phyloP scores from a whole-genome alignment of 2,797 vertebrate species.

The Sebastes nivosus region DNA sequence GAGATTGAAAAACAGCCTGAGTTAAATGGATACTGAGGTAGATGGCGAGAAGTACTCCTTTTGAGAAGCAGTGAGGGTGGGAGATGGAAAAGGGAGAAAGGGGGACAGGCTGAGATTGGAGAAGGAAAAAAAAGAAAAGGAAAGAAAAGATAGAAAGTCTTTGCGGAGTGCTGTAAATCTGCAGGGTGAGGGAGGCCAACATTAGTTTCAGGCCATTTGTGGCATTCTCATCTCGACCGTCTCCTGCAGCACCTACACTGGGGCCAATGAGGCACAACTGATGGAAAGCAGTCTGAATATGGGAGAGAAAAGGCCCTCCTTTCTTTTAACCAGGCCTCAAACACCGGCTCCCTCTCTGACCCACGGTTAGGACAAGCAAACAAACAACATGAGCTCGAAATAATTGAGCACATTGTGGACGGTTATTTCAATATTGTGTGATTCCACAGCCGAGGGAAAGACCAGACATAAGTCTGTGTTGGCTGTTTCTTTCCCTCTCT shows the following conservation, averaged over 20 bases:
- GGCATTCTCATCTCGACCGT: constrained; percentile 74
- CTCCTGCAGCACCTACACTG: constrained; percentile 69
- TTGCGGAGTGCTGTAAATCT: constrained; percentile 69
- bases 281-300: constrained; percentile 70
- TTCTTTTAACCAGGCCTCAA: constrained; percentile 57
- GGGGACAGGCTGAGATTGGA: constrained; percentile 18
- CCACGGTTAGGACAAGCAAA: constrained; percentile 33
- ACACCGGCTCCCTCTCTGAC: constrained; percentile 44
- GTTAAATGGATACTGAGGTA: constrained; percentile 47
- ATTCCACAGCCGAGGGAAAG: constrained; percentile 24
- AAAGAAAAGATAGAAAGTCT: constrained; percentile 47
- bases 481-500: constrained; percentile 7
- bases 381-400: constrained; percentile 44
- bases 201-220: constrained; percentile 81
- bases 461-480: constrained; percentile 6
- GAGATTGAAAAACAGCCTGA: constrained; percentile 49
- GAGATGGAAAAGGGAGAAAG: constrained; percentile 9
- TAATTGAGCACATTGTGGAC: constrained; percentile 41
- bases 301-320: constrained; percentile 52
- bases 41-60: constrained; percentile 15
- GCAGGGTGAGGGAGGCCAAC: constrained; percentile 68
- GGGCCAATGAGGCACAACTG: constrained; percentile 72
- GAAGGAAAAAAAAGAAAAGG: neutral
- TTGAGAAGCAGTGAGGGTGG: neutral
- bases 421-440: constrained; percentile 38